Conservation (phyloP, 35 echinoderm and acorn worm species). For the Heliocidaris erythrogramma region DNA sequence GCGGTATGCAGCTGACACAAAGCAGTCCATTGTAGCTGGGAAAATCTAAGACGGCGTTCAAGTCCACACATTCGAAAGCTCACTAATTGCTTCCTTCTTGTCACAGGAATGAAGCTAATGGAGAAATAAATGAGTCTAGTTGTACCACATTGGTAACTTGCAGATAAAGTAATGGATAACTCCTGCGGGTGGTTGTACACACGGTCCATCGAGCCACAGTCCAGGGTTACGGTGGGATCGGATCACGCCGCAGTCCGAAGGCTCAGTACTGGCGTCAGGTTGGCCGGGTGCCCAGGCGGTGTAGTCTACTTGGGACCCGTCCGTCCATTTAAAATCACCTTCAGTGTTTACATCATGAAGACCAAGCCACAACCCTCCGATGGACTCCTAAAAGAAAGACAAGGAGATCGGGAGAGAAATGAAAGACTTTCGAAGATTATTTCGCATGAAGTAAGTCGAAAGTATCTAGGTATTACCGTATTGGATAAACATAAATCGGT, state of each 20-base stretch:
- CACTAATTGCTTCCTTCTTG: no score
- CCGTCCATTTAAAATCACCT: background rate
- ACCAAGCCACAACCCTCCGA: background rate
- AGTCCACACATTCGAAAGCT: no score
- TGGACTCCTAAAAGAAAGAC: background rate
- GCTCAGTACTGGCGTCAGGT: background rate
- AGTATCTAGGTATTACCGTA: no score
- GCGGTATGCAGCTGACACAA: no score
- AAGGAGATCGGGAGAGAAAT: background rate
- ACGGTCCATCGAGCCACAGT: background rate
- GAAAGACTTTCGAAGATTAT: background rate
- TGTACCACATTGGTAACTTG: background rate
- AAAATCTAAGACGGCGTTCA: no score
- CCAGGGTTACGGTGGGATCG: background rate
- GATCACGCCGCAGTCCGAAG: background rate
- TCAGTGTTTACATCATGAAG: background rate
- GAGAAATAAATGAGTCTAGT: no score
- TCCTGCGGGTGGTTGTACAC: background rate
- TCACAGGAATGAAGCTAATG: no score
- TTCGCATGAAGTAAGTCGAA: no score
- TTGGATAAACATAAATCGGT: no score
- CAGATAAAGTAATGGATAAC: background rate
- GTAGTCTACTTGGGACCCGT: background rate
- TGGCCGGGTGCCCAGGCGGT: background rate
- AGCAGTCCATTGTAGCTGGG: no score